Percentiles rank a stretch among this genome's conserved stretches.
Evolutionary conservation across 2,113 vertebrate genomes (phyloP).

Genomic region (Nothoprocta perdicaria): DNA sequence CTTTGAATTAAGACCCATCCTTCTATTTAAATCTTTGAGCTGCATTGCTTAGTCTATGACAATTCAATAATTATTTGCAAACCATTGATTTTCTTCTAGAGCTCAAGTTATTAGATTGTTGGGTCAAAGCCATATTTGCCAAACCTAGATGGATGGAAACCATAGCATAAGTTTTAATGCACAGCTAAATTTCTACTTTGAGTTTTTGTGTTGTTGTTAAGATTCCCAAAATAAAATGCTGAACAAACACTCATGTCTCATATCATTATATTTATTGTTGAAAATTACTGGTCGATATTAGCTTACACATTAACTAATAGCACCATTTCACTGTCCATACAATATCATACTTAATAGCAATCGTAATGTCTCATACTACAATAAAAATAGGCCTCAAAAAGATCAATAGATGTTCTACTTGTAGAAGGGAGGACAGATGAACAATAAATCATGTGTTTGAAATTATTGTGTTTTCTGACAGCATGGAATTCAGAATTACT

Average conservation of each 20-base stretch:
- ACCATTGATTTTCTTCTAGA: slow-evolving; percentile 20
- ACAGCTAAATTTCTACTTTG: not conserved
- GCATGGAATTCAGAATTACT: slow-evolving; percentile 31
- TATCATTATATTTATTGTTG: slow-evolving; percentile 74
- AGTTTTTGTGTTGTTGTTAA: slow-evolving; percentile 43
- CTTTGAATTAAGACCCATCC: not conserved
- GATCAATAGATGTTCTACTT: slow-evolving; percentile 68
- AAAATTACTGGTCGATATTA: slow-evolving; percentile 79
- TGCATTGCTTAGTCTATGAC: slow-evolving; percentile 3
- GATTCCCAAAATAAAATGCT: slow-evolving; percentile 69
- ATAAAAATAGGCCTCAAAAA: slow-evolving; percentile 70
- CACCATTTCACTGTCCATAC: slow-evolving; percentile 74
- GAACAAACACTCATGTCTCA: slow-evolving; percentile 41
- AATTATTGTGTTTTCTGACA: slow-evolving; percentile 63
- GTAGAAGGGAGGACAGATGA: slow-evolving; percentile 64
- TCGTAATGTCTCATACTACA: slow-evolving; percentile 62
- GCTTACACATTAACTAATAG: slow-evolving; percentile 82
- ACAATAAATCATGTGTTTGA: slow-evolving; percentile 59
- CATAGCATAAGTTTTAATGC: not conserved
- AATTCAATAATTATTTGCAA: slow-evolving; percentile 46
- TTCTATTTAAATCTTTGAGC: slow-evolving; percentile 35
- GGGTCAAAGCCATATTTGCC: not conserved
- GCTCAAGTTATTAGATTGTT: not conserved
- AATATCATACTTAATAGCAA: slow-evolving; percentile 79
- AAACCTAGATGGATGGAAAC: not conserved